Evolutionary conservation across 2,888 invertebrate genomes (phyloP).

Genomic region (Protonemura montana): DNA sequence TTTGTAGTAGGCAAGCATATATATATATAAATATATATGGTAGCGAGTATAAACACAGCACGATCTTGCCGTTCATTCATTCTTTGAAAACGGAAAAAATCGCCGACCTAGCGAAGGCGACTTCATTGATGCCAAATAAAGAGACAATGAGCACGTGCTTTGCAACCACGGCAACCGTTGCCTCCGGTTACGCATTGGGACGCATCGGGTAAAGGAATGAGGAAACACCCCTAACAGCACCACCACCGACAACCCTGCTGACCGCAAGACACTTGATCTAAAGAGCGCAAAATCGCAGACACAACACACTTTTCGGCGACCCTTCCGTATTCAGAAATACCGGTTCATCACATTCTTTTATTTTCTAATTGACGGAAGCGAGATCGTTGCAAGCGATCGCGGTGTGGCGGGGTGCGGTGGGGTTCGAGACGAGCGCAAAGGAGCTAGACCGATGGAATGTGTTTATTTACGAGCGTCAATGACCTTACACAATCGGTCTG

Average conservation of each 20-base stretch:
- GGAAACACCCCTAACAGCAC: not conserved
- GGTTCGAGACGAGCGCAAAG: not conserved
- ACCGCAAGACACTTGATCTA: not conserved
- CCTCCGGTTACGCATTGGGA: not conserved
- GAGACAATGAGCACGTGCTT: constrained; percentile 7
- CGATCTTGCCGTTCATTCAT: not conserved
- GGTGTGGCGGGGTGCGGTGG: not conserved
- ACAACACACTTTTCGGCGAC: not conserved
- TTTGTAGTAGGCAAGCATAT: not conserved
- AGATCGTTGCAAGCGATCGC: not conserved
- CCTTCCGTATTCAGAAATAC: constrained; percentile 1
- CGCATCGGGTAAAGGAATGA: not conserved
- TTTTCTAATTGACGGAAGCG: constrained; percentile 8
- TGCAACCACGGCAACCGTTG: not conserved
- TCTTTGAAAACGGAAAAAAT: not conserved
- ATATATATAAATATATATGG: not conserved
- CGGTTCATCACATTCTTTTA: constrained; percentile 12
- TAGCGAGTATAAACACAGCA: not conserved
- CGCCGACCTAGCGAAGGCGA: not conserved
- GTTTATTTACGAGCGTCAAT: not conserved
- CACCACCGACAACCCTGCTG: not conserved
- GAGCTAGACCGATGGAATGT: not conserved
- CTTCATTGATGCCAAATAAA: constrained; percentile 2
- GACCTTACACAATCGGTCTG: not conserved
- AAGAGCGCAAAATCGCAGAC: not conserved